phyloP scores from a whole-genome alignment of 1,140 invertebrate genomes.

The Scaptomyza graminum region DNA sequence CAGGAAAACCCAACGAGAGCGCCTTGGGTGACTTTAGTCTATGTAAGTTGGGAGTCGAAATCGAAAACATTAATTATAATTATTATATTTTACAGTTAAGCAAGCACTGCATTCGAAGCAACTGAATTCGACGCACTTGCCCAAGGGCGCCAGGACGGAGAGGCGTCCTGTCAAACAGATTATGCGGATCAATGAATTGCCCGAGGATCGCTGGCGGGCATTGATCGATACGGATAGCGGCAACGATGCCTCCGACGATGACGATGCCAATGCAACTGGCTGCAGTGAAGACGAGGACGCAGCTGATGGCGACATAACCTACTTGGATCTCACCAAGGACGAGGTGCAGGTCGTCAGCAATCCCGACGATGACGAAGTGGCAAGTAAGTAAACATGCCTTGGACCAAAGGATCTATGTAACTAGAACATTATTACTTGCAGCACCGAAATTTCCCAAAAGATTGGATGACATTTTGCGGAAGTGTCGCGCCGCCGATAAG shows the following conservation, averaged over 20 bases:
- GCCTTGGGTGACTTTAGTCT: conserved; percentile 66
- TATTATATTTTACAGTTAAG: conserved; percentile 43
- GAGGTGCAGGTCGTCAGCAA: conserved; percentile 62
- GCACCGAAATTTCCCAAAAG: conserved; percentile 36
- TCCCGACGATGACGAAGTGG: conserved; percentile 27
- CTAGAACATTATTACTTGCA: not conserved
- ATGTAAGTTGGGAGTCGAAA: conserved; percentile 49
- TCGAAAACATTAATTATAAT: not conserved
- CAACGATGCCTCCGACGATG: conserved; percentile 54
- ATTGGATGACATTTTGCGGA: conserved; percentile 66
- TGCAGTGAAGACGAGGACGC: conserved; percentile 1
- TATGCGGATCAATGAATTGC: conserved; percentile 39
- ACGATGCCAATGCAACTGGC: conserved; percentile 9
- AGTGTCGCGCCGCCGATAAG: conserved; percentile 48
- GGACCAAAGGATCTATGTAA: too few relatives aligned
- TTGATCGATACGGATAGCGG: conserved; percentile 62
- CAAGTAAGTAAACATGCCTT: too few relatives aligned
- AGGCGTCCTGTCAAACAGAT: conserved; percentile 18
- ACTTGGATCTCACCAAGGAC: conserved; percentile 67
- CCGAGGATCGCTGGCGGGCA: conserved; percentile 67
- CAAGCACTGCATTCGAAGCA: conserved; percentile 53
- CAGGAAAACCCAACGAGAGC: conserved; percentile 50
- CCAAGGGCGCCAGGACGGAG: conserved; percentile 27
- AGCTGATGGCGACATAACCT: conserved; percentile 48
- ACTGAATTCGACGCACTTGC: conserved; percentile 70